phyloP scores from a whole-genome alignment of 2,797 vertebrate genomes.

The Dendrocincla fuliginosa region DNA sequence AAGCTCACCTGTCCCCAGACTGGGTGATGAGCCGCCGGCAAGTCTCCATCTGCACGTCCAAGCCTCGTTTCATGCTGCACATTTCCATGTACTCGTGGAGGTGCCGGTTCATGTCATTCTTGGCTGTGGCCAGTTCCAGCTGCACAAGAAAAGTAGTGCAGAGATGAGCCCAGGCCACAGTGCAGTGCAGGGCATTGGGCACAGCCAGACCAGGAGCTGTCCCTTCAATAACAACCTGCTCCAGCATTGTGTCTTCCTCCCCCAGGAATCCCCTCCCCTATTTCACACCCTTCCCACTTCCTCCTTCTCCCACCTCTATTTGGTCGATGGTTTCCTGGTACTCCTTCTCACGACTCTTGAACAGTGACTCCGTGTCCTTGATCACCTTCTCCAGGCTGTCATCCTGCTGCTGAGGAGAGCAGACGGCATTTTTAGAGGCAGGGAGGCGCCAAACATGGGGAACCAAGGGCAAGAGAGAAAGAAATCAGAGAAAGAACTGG shows the following conservation, averaged over 20 bases:
- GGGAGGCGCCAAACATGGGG: background rate
- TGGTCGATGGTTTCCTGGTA: constrained; percentile 98
- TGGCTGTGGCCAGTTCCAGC: constrained; percentile 94
- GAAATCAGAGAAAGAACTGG: background rate
- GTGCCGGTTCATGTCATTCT: constrained; percentile 96
- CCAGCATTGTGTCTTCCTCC: background rate
- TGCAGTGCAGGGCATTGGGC: background rate
- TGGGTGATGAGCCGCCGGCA: constrained; percentile 93
- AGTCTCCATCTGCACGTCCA: constrained; percentile 98
- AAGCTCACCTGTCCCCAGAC: constrained; percentile 87
- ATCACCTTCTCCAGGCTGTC: constrained; percentile 97
- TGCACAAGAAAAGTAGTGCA: background rate
- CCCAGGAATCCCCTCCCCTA: background rate
- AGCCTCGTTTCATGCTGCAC: constrained; percentile 97
- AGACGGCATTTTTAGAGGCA: background rate
- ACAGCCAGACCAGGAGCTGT: background rate
- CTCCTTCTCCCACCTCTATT: constrained; percentile 87
- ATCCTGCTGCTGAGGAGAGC: constrained; percentile 79
- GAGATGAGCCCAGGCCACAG: background rate
- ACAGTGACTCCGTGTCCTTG: constrained; percentile 94
- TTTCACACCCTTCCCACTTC: background rate
- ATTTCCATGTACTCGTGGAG: constrained; percentile 99
- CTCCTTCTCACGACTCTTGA: constrained; percentile 95
- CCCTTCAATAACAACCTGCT: background rate
- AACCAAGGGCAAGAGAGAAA: constrained; percentile 16